These are phyloP conservation scores for Sialis fuliginosa DNA, from an alignment of 2,888 invertebrate genomes.

Conservation along the genomic window DNA sequence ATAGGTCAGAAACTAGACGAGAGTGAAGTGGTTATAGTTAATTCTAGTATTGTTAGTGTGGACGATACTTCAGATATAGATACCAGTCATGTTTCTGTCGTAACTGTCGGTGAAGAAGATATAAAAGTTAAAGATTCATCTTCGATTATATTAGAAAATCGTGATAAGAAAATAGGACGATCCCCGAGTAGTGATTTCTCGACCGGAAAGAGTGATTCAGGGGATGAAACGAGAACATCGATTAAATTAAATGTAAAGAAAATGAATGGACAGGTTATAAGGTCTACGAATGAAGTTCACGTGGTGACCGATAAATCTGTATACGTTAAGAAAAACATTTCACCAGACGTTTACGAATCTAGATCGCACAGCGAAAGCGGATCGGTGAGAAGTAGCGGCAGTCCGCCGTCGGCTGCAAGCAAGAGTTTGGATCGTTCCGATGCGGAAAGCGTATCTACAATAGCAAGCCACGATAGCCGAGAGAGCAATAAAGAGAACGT, in stretches of 20 bases:
- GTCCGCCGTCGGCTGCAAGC: slow-evolving; percentile 24
- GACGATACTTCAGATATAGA: slow-evolving; percentile 36
- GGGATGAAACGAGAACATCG: slow-evolving; percentile 3
- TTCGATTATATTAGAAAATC: slow-evolving; percentile 19
- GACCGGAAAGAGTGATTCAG: slow-evolving; percentile 8
- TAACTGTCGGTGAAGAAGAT: slow-evolving; percentile 66
- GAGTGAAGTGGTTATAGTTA: slow-evolving; percentile 67
- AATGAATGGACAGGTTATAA: slow-evolving; percentile 27
- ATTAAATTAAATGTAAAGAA: slow-evolving; percentile 13
- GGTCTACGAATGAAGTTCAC: slow-evolving; percentile 19
- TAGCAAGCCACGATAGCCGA: slow-evolving; percentile 56
- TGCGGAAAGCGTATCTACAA: slow-evolving; percentile 67
- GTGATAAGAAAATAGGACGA: slow-evolving; percentile 16
- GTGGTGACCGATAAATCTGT: slow-evolving; percentile 14
- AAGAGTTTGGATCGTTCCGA: slow-evolving; percentile 48
- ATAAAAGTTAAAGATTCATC: slow-evolving; percentile 57
- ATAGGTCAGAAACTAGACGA: slow-evolving; percentile 60
- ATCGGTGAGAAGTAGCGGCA: slow-evolving; percentile 41
- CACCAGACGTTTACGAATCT: slow-evolving; percentile 35
- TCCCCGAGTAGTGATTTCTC: slow-evolving; percentile 25
- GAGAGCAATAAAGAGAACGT: slow-evolving; percentile 38
- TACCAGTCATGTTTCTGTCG: slow-evolving; percentile 82
- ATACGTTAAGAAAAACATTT: slow-evolving; percentile 28
- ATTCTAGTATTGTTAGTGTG: slow-evolving; percentile 45
- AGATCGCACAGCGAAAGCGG: slow-evolving; percentile 60